A percentile compares a stretch with the other conserved stretches of the same genome.
These are phyloP conservation scores for Lithobates pipiens DNA, from an alignment of 2,797 vertebrate species.

Conservation along the genomic window DNA sequence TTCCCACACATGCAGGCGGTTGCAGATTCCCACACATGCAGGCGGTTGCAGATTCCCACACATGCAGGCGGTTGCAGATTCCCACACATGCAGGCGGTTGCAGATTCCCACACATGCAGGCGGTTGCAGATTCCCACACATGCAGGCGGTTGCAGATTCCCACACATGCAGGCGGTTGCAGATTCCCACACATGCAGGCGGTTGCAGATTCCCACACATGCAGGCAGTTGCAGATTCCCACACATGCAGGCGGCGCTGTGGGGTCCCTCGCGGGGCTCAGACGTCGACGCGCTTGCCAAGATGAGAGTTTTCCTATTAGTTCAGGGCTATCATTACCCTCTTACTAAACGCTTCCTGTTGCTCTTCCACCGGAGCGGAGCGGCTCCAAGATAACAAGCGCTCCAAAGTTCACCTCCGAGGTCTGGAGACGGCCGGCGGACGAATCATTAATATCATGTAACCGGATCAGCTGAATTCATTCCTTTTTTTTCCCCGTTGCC, in stretches of 20 bases:
- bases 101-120: conserved; percentile 70
- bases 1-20: conserved; percentile 70
- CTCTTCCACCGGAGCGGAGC: conserved; percentile 65
- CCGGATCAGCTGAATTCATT: conserved; percentile 57
- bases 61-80: conserved; percentile 65
- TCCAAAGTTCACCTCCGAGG: conserved; percentile 35
- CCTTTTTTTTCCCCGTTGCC: conserved; percentile 42
- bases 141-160: conserved; percentile 65
- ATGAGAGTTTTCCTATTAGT: conserved; percentile 62
- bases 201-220: conserved; percentile 70
- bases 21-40: conserved; percentile 70
- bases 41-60: conserved; percentile 69
- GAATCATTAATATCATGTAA: no score
- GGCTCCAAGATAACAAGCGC: conserved; percentile 53
- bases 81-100: conserved; percentile 68
- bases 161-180: conserved; percentile 67
- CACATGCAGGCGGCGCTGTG: conserved; percentile 66
- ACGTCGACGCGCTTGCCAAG: conserved; percentile 62
- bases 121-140: conserved; percentile 69
- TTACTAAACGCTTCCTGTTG: conserved; percentile 65
- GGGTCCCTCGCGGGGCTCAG: conserved; percentile 61
- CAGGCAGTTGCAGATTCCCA: conserved; percentile 69
- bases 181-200: conserved; percentile 69
- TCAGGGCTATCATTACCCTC: conserved; percentile 66
- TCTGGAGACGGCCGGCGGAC: conserved; percentile 40